Evolutionary conservation across 2,113 vertebrate genomes (phyloP), one percentile per base, ranked within the genome.

Genomic region (Pteruthius melanotis): DNA sequence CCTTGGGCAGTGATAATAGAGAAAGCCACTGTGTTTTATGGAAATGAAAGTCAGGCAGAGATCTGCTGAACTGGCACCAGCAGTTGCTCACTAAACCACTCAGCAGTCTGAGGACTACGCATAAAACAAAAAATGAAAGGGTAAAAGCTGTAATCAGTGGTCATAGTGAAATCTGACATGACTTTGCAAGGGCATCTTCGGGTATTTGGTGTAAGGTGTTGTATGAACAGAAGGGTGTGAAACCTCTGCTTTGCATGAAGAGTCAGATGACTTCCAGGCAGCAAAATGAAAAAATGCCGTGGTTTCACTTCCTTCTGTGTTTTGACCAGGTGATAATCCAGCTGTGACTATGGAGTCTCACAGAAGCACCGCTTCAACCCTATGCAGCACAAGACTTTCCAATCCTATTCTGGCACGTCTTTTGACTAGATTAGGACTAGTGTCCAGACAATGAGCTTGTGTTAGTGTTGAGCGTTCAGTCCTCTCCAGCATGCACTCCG

Each of bases 191-290:
- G 83, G 47, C 83, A 91, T 86, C 53, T 89, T 78, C 0, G 59
- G 74, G 89, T 90, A 89, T 72, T 63, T 81, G 76, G 71, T 91
- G n/a, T 96, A 87, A 82, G 81, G 77, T 87, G 81, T 74, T 89
- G 82, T 33, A 88, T 87, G 84, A 96, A 89, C n/a, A 70, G 47
- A 93, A 75, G 81, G 83, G 97, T 97, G 97, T 97, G 97, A 98
- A 98, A 98, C 97, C 97, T 97, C 97, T 97, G 92, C 77, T 98
- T 98, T 97, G 94, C 97, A 97, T 97, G 85, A 89, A 93, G 82
- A 80, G 49, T 78, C 90, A 96, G 82, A 93, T 95, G 87, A 92
- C 95, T 98, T 97, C 96, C 95, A 97, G 80, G 82, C 94, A 98
- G 82, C 45, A 95, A 92, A 95, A 75, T 71, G 33, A 93, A 70